Base-by-base conservation (phyloP, 2,113 vertebrate species). In the Pardalotus punctatus region DNA sequence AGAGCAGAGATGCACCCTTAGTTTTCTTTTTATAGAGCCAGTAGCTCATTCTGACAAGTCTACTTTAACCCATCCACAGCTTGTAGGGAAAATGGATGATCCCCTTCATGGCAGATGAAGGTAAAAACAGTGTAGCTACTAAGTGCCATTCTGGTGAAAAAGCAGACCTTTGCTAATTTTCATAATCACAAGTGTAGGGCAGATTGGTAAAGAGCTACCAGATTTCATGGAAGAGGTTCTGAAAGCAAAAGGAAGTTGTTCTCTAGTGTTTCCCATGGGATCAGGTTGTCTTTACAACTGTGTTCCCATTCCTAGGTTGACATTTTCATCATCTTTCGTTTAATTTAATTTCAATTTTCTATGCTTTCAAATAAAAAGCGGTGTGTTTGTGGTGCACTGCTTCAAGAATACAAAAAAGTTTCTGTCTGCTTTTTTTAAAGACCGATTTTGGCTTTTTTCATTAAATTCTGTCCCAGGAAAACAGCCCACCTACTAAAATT, bases 121-220 rank as follows among this genome's bases (percentile, higher is more conserved):
- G 38, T 36, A 33, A 71, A 69, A 58, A 2, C n/a, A 38, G 40
- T 0, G 0, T 11, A 57, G 22, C 8, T 65, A 60, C 22, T 48
- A 6, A 1, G 12, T 60, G 57, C 18, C 6, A 7, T 54, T 23
- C 62, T 51, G 33, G 24, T 58, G 38, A 82, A 23, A 70, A 57
- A 66, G 50, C 19, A 66, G 61, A 61, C 19, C 25, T 53, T 38
- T 53, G 35, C 12, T 28, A 45, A 18, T 29, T 77, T 80, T 43
- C 22, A 9, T 31, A 67, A 81, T 13, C 35, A 25, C 25, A 57
- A 36, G 6, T 36, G 36, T 43, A 40, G n/a, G 11, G 5, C 8
- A 19, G 11, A n/a, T 4, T 47, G 19, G 31, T 33, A 45, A 90
- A 86, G 48, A 54, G 14, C 38, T 57, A 80, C 10, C 22, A 51